These are phyloP conservation scores for Drosophila pandora DNA, from an alignment of 1,140 invertebrate species.

Conservation along the genomic window DNA sequence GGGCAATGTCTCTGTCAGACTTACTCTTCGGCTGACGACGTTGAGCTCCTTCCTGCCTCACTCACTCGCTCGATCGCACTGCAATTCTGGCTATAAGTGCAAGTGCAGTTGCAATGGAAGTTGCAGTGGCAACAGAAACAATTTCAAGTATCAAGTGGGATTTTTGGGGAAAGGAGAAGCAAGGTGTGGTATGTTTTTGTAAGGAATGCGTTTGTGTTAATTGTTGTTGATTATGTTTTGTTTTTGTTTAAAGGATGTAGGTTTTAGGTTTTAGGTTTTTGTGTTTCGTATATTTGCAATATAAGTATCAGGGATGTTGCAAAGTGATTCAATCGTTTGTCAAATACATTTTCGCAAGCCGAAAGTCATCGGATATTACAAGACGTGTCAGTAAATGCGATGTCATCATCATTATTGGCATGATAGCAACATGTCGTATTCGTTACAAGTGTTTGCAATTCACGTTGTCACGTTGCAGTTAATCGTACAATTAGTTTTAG, in stretches of 20 bases:
- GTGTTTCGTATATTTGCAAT: slow-evolving; percentile 4
- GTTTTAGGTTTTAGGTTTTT: background rate
- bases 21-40: slow-evolving; percentile 51
- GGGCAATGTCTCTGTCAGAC: slow-evolving; percentile 37
- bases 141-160: slow-evolving; percentile 1
- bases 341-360: slow-evolving; percentile 81
- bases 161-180: background rate
- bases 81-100: slow-evolving; percentile 30
- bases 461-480: slow-evolving; percentile 38
- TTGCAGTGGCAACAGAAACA: background rate
- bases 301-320: slow-evolving; percentile 7
- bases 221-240: slow-evolving; percentile 34
- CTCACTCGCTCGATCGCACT: slow-evolving; percentile 28
- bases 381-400: slow-evolving; percentile 83
- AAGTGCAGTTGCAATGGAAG: background rate
- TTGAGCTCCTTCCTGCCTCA: slow-evolving; percentile 10
- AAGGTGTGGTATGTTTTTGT: slow-evolving; percentile 23
- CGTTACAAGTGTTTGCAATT: slow-evolving; percentile 41
- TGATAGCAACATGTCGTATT: slow-evolving; percentile 52
- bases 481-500: slow-evolving; percentile 18
- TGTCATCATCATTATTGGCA: slow-evolving; percentile 83
- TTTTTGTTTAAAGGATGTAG: slow-evolving; percentile 2
- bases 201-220: slow-evolving; percentile 14
- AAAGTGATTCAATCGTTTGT: slow-evolving; percentile 72
- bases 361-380: slow-evolving; percentile 83